Conservation (phyloP, 1,140 invertebrate genomes). For the Glossosoma conforme region DNA sequence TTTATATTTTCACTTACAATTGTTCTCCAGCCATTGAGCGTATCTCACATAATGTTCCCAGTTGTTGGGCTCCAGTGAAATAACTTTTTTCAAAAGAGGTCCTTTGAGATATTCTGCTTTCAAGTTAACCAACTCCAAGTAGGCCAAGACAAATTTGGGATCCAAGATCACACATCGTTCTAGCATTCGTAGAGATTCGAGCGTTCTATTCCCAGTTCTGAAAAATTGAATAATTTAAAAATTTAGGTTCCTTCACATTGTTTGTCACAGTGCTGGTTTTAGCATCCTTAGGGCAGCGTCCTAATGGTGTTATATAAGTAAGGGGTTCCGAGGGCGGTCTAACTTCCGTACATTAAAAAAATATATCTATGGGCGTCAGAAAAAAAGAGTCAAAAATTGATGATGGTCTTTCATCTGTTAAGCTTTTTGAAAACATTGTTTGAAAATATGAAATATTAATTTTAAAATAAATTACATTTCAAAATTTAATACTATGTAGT, state of each 20-base stretch:
- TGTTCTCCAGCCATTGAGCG: slow-evolving; percentile 60
- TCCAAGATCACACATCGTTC: slow-evolving; percentile 61
- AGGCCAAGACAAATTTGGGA: slow-evolving; percentile 61
- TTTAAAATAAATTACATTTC: too few relatives aligned
- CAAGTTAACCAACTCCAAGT: slow-evolving; percentile 60
- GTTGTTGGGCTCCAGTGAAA: slow-evolving; percentile 57
- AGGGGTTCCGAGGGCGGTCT: too few relatives aligned
- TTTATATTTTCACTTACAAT: slow-evolving; percentile 46
- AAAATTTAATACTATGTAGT: too few relatives aligned
- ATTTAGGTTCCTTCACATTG: background rate
- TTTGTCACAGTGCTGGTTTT: too few relatives aligned
- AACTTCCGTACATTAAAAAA: too few relatives aligned
- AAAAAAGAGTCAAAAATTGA: too few relatives aligned
- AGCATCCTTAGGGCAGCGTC: too few relatives aligned
- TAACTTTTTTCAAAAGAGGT: slow-evolving; percentile 51
- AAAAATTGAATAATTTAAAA: slow-evolving; percentile 30
- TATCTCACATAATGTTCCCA: slow-evolving; percentile 64
- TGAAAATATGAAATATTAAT: too few relatives aligned
- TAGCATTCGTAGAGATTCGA: slow-evolving; percentile 62
- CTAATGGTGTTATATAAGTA: too few relatives aligned
- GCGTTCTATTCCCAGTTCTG: slow-evolving; percentile 62
- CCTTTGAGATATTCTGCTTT: slow-evolving; percentile 50
- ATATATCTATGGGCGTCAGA: too few relatives aligned
- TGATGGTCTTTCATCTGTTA: too few relatives aligned
- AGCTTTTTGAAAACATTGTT: too few relatives aligned